Percentiles rank a stretch among this genome's conserved stretches.
phyloP scores from a whole-genome alignment of 2,113 vertebrate genomes.

The Solenodon paradoxus region DNA sequence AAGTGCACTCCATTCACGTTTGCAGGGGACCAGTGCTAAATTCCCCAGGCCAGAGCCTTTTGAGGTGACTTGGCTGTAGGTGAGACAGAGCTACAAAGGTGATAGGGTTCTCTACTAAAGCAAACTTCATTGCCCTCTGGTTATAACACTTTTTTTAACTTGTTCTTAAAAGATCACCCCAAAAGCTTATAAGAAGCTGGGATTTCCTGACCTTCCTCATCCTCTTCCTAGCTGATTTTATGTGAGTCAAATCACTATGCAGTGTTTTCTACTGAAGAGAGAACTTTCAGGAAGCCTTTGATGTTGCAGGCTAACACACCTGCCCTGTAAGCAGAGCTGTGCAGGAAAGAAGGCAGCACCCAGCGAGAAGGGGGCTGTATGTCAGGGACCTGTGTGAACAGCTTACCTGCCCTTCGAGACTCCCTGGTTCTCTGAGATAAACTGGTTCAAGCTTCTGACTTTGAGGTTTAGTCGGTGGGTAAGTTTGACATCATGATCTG shows the following conservation, averaged over 20 bases:
- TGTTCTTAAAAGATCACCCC: conserved; percentile 54
- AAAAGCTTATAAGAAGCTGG: conserved; percentile 46
- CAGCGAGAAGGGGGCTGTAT: too few species aligned
- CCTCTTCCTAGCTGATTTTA: neutral
- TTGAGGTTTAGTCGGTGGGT: conserved; percentile 46
- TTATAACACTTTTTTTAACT: neutral
- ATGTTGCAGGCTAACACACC: too few species aligned
- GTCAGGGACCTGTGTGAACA: neutral
- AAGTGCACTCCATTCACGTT: too few species aligned
- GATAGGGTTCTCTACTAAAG: neutral
- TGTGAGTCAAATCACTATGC: neutral
- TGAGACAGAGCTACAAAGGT: neutral
- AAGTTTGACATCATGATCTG: conserved; percentile 5
- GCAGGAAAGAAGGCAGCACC: neutral
- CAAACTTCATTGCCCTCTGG: too few species aligned
- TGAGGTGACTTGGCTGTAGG: neutral
- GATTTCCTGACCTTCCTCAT: conserved; percentile 33
- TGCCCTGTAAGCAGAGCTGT: neutral
- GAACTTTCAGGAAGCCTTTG: neutral
- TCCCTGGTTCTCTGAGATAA: conserved; percentile 39
- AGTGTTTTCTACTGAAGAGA: neutral
- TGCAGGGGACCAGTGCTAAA: neutral
- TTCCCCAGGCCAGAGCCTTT: neutral
- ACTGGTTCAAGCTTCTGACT: conserved; percentile 61
- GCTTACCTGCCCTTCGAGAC: neutral